Base-by-base conservation (phyloP, 1,140 invertebrate species). In the Diorhabda sublineata region DNA sequence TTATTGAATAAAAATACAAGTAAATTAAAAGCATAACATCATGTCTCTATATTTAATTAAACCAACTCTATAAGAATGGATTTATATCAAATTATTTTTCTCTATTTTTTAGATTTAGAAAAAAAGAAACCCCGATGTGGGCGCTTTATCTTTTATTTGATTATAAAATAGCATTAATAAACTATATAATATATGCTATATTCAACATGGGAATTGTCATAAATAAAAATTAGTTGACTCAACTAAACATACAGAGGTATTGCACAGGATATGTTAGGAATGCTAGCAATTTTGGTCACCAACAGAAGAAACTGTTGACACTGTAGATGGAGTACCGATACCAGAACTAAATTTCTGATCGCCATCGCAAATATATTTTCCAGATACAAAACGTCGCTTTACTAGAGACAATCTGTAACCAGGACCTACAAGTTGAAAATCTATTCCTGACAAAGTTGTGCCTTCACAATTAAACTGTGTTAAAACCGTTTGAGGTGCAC, bases 381-480 rank as follows among this genome's bases (percentile, higher is more conserved):
- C 96, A 75, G 96, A 96, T 65, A 96, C 92, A 84, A 98, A 97
- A 80, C 95, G 87, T 73, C 94, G 89, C 81, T 98, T 98, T 58
- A 96, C 91, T 72, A 98, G 86, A 43, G 96, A 98, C 67, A 98
- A 83, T 77, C 96, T 87, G 82, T 98, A 98, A 4, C 96, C 96
- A 67, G 87, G 82, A 5, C 94, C 94, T 65, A 91, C 83, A 26
- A 98, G 83, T 81, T 96, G 92, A 82, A 98, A 98, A 76, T 98
- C 95, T 64, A 95, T 89, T 45, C 96, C 96, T 41, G 96, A 97
- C 6, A 98, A 82, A 1, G 95, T 97, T 45, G 95, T 94, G 59
- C 95, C 95, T 83, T 97, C 95, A 82, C 94, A 97, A 80, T 95
- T 93, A 82, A 98, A 98, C 82, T 97, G 94, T 26, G 94, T 89